Percentiles rank a stretch among this genome's conserved stretches.
These are phyloP conservation scores for Poeciliopsis occidentalis DNA, from an alignment of 2,113 vertebrate species.

Conservation along the genomic window DNA sequence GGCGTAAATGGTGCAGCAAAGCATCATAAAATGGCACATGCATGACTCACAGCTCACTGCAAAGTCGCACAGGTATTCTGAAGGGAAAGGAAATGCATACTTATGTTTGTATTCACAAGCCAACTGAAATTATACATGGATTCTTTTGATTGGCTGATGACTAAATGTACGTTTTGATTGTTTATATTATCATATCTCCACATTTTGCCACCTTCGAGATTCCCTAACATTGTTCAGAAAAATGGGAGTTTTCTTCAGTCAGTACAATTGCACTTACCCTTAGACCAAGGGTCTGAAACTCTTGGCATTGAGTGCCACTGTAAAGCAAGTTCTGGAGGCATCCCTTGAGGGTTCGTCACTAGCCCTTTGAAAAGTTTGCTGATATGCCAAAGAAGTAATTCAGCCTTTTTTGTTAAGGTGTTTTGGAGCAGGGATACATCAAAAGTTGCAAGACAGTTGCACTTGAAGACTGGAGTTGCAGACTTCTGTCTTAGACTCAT, in stretches of 20 bases:
- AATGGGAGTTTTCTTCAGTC: background rate
- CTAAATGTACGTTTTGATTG: background rate
- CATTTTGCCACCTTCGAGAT: background rate
- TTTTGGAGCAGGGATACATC: too few species aligned
- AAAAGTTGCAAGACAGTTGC: too few species aligned
- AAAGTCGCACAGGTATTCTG: background rate
- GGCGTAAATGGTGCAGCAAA: conserved; percentile 18
- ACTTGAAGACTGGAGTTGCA: too few species aligned
- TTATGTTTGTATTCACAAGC: background rate
- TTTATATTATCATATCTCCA: too few species aligned
- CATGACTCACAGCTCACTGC: conserved; percentile 12
- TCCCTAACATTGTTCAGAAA: too few species aligned
- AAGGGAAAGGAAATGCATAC: background rate
- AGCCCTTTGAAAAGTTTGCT: too few species aligned
- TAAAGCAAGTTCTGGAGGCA: too few species aligned
- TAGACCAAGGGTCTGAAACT: background rate
- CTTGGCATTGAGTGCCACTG: too few species aligned
- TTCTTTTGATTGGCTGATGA: background rate
- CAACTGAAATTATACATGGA: background rate
- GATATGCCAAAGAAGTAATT: too few species aligned
- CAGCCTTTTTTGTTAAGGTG: too few species aligned
- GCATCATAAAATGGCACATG: conserved; percentile 14
- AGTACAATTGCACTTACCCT: background rate
- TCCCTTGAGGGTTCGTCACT: too few species aligned
- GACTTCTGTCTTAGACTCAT: too few species aligned